A percentile compares a stretch with the other conserved stretches of the same genome.
Evolutionary conservation across 2,888 invertebrate genomes (phyloP).

Genomic region (Nipponacmea schrenckii): DNA sequence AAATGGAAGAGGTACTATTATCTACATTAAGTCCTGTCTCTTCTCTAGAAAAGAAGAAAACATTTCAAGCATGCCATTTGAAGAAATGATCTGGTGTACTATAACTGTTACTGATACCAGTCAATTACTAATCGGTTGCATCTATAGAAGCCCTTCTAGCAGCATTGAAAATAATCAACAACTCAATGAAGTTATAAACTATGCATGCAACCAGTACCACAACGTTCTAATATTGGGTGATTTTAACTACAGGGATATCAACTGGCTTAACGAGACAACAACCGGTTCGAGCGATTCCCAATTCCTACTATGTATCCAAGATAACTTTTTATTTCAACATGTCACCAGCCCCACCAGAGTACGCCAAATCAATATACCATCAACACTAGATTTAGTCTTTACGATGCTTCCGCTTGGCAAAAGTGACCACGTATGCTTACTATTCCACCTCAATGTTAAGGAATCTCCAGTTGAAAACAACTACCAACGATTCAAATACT

Average conservation of each 20-base stretch:
- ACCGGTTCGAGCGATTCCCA: background rate
- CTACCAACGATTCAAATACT: too few species aligned
- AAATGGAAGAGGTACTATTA: background rate
- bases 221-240: too few species aligned
- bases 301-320: background rate
- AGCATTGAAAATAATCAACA: background rate
- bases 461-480: too few species aligned
- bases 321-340: background rate
- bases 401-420: background rate
- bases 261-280: too few species aligned
- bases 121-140: background rate
- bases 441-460: too few species aligned
- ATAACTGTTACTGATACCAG: background rate
- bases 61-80: background rate
- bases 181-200: too few species aligned
- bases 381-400: background rate
- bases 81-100: background rate
- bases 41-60: too few species aligned
- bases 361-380: background rate
- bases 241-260: too few species aligned
- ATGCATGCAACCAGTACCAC: too few species aligned
- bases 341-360: background rate
- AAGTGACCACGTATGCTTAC: background rate
- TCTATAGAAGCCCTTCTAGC: background rate
- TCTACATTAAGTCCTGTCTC: background rate